Conservation (phyloP, 1,140 invertebrate species). For the Chymomyza costata region DNA sequence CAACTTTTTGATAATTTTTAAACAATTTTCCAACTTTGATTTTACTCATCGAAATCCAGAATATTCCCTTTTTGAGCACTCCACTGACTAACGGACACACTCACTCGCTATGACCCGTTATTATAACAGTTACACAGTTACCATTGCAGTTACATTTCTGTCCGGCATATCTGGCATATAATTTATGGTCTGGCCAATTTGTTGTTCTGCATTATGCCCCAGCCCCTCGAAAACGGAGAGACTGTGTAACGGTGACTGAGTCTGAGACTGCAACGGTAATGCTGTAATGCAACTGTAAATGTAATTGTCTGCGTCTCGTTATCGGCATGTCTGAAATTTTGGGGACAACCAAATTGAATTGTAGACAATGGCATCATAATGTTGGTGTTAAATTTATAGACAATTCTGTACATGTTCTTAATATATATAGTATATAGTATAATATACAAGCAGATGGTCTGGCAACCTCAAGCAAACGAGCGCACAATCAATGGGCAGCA, state of each 20-base stretch:
- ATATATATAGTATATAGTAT: too few species aligned
- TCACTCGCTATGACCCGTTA: too few species aligned
- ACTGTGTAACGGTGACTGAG: constrained; percentile 1
- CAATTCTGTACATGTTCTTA: constrained; percentile 28
- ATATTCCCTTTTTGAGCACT: too few species aligned
- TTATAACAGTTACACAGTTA: too few species aligned
- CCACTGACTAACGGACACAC: too few species aligned
- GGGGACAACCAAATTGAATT: constrained; percentile 60
- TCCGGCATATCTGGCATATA: constrained; percentile 22
- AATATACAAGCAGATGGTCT: constrained; percentile 17
- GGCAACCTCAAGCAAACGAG: constrained; percentile 22
- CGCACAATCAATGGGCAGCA: constrained; percentile 44
- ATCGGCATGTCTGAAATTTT: constrained; percentile 19
- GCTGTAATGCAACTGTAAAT: constrained; percentile 15
- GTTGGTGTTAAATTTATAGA: constrained; percentile 45
- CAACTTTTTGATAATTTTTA: too few species aligned
- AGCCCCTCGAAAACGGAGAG: too few species aligned
- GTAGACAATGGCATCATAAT: constrained; percentile 20
- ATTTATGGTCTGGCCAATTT: constrained; percentile 55
- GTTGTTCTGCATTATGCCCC: constrained; percentile 29
- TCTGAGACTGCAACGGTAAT: constrained; percentile 9
- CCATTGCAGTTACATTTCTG: constrained; percentile 1
- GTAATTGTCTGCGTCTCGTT: constrained; percentile 41
- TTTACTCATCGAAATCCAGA: too few species aligned
- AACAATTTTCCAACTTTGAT: too few species aligned